Evolutionary conservation across 2,113 vertebrate species (phyloP), one percentile per base, ranked within the genome.

Genomic region (Phrynosoma platyrhinos): DNA sequence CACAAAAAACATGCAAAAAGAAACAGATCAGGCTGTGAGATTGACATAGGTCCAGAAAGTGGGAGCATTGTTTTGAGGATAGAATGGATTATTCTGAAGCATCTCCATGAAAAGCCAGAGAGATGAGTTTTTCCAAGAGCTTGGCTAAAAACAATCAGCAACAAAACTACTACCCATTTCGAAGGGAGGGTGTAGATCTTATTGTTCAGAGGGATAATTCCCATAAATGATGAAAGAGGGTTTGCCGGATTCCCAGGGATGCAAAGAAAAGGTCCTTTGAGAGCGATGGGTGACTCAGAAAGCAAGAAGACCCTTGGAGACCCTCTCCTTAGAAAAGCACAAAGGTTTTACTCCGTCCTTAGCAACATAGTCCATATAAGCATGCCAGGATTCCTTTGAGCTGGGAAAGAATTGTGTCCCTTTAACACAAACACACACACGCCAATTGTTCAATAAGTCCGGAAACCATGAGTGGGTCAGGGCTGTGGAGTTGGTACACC

Each of bases 121-220:
- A n/a, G 55, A 87, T 1, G 0, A 0, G n/a, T 23, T 10, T 36
- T 27, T 66, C 69, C 27, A 66, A 14, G 58, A 13, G 2, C 2
- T n/a, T 71, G 13, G 12, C 23, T 12, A 27, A 82, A 40, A 66
- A 68, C 47, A 30, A 27, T 30, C 5, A 0, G 25, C 0, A 20
- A 64, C 32, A 78, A 92, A 90, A 83, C 55, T 68, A 84, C 68
- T 85, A 32, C 52, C n/a, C 55, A n/a, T 36, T 36, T 36, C 36
- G 36, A 36, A 36, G 36, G 36, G 36, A 36, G 36, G 36, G 36
- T 36, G 36, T 36, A 36, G 42, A 71, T 80, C 78, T 71, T 6
- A n/a, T 6, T 52, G 55, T 36, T 16, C 0, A 0, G 58, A 36
- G 0, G 9, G 79, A 68, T 62, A 2, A 69, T 64, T 89, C n/a